Evolutionary conservation across 1,140 invertebrate species (phyloP).

Genomic region (Vollenhovia emeryi): DNA sequence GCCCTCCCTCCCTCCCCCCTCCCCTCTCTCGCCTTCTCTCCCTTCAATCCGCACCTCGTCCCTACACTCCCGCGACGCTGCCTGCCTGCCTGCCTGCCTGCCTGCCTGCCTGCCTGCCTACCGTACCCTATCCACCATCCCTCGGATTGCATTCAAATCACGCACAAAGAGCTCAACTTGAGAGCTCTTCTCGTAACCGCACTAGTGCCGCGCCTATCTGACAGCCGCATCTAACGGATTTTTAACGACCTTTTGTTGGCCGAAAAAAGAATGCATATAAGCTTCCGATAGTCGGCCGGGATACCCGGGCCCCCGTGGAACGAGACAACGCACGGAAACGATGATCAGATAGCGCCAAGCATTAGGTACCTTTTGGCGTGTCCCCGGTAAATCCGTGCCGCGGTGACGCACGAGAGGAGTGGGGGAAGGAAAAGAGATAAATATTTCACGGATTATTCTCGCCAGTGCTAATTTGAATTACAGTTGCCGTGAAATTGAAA

Average conservation of each 20-base stretch:
- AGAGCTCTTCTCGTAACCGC: slow-evolving; percentile 75
- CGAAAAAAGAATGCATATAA: slow-evolving; percentile 77
- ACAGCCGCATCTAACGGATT: slow-evolving; percentile 84
- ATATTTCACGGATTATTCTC: slow-evolving; percentile 19
- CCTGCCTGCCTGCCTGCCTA: slow-evolving; percentile 16
- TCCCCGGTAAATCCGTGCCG: slow-evolving; percentile 62
- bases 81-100: slow-evolving; percentile 15
- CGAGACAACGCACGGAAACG: slow-evolving; percentile 70
- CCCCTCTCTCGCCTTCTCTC: not conserved
- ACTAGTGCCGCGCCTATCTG: slow-evolving; percentile 79
- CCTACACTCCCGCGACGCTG: slow-evolving; percentile 28
- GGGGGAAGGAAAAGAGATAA: not conserved
- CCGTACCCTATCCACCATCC: slow-evolving; percentile 65
- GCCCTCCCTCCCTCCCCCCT: not conserved
- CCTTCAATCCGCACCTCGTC: slow-evolving; percentile 38
- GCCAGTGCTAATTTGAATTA: slow-evolving; percentile 26
- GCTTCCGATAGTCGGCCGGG: slow-evolving; percentile 71
- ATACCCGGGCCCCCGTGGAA: slow-evolving; percentile 55
- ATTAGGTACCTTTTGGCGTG: slow-evolving; percentile 58
- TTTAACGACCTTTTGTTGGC: slow-evolving; percentile 84
- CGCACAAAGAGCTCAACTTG: slow-evolving; percentile 83
- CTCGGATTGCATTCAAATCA: slow-evolving; percentile 85
- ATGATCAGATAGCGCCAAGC: slow-evolving; percentile 67
- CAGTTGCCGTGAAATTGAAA: slow-evolving; percentile 20
- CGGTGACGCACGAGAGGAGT: not conserved